Conservation (phyloP, 2,113 vertebrate genomes). For the Xiphorhynchus elegans region DNA sequence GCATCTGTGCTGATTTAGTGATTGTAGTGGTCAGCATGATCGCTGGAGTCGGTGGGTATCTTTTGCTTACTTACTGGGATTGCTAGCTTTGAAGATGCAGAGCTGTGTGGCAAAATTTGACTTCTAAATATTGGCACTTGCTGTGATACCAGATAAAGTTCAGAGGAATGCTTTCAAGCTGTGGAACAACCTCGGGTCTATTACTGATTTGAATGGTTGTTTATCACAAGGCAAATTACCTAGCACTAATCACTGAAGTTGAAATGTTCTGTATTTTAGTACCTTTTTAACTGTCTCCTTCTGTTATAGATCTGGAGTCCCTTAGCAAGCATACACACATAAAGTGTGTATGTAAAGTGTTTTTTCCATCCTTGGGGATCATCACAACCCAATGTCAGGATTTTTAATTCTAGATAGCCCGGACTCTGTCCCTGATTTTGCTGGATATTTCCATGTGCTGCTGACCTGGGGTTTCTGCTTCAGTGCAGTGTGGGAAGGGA, state of each 20-base stretch:
- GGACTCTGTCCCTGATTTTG: background rate
- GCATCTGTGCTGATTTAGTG: background rate
- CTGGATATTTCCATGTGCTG: background rate
- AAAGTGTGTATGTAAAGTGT: background rate
- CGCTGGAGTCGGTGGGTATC: background rate
- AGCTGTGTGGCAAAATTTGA: background rate
- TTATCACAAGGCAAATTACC: constrained; percentile 60
- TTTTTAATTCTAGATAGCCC: background rate
- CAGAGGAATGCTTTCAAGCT: constrained; percentile 40
- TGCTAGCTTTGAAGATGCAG: background rate
- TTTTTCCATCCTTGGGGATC: background rate
- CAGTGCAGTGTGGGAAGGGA: background rate
- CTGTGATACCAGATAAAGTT: constrained; percentile 21
- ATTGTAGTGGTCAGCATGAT: background rate
- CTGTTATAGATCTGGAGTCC: constrained; percentile 55
- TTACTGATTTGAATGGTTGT: constrained; percentile 55
- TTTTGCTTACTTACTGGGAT: background rate
- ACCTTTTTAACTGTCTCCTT: constrained; percentile 67
- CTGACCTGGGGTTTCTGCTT: background rate
- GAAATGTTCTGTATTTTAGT: constrained; percentile 60
- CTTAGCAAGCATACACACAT: background rate
- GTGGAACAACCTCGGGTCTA: constrained; percentile 45
- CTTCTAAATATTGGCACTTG: background rate
- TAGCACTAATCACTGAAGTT: constrained; percentile 59
- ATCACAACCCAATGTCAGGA: background rate